Percentiles rank a stretch among this genome's conserved stretches.
Evolutionary conservation across 2,797 vertebrate species (phyloP).

Genomic region (Synanceia verrucosa): DNA sequence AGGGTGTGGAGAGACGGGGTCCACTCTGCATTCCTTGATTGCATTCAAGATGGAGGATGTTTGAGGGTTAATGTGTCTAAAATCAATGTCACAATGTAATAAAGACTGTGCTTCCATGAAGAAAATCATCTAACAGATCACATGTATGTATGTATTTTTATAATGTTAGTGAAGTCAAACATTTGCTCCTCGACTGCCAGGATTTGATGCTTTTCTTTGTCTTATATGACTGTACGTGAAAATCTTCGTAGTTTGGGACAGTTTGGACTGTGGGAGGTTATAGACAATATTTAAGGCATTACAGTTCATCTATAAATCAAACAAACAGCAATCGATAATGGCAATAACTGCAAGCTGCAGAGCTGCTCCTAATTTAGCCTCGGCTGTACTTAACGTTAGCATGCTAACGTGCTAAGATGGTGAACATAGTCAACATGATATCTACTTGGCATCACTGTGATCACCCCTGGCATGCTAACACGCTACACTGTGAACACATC

Average conservation of each 20-base stretch:
- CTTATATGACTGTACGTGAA: not conserved
- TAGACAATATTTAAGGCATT: not conserved
- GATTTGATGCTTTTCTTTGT: not conserved
- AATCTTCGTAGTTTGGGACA: not conserved
- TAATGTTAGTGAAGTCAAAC: not conserved
- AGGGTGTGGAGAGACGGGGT: slow-evolving; percentile 2
- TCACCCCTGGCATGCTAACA: not conserved
- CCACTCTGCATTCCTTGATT: slow-evolving; percentile 26
- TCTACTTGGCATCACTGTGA: too few species aligned
- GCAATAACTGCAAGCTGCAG: too few species aligned
- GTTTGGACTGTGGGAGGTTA: not conserved
- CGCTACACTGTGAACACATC: not conserved
- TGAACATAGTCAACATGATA: too few species aligned
- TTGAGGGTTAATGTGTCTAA: not conserved
- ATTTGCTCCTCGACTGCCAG: not conserved
- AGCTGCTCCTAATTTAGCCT: too few species aligned
- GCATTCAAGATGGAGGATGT: slow-evolving; percentile 44
- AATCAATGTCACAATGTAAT: slow-evolving; percentile 7
- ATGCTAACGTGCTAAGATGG: too few species aligned
- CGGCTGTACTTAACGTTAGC: too few species aligned
- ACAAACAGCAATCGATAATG: too few species aligned
- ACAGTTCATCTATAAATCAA: not conserved
- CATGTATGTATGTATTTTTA: not conserved
- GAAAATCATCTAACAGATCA: not conserved
- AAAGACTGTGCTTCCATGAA: not conserved